A percentile compares a stretch with the other conserved stretches of the same genome.
phyloP scores from a whole-genome alignment of 2,113 vertebrate species.

The Electrona antarctica region DNA sequence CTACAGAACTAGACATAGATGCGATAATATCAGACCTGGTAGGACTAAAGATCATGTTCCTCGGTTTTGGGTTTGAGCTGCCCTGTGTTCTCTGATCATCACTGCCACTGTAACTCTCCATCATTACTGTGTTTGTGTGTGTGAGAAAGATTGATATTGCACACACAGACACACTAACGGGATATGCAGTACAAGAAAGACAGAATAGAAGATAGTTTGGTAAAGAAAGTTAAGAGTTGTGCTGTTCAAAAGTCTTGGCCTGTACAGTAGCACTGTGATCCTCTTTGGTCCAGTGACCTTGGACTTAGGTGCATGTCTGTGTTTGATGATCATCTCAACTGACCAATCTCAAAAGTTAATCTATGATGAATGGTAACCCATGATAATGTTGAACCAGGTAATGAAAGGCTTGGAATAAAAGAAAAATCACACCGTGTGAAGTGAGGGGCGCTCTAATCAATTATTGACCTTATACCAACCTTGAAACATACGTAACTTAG shows the following conservation, averaged over 20 bases:
- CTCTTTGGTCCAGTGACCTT: constrained; percentile 12
- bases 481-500: too few species aligned
- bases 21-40: constrained; percentile 56
- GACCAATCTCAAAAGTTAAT: background rate
- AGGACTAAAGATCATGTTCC: constrained; percentile 42
- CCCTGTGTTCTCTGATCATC: constrained; percentile 33
- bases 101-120: constrained; percentile 38
- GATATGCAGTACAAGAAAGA: too few species aligned
- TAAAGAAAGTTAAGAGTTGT: constrained; percentile 4
- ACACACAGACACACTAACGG: too few species aligned
- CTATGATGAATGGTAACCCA: background rate
- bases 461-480: too few species aligned
- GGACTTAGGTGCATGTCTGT: background rate
- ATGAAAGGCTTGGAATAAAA: too few species aligned
- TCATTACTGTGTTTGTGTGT: constrained; percentile 23
- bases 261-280: background rate
- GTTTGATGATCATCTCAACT: background rate
- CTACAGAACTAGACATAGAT: constrained; percentile 53
- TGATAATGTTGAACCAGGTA: constrained; percentile 21
- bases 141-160: constrained; percentile 3
- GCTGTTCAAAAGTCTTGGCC: constrained; percentile 4
- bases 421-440: too few species aligned
- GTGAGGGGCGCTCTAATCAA: too few species aligned
- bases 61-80: constrained; percentile 19
- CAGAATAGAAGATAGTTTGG: too few species aligned